Base-by-base conservation (phyloP, 2,113 vertebrate species). In the Dolichallabes microphthalmus region DNA sequence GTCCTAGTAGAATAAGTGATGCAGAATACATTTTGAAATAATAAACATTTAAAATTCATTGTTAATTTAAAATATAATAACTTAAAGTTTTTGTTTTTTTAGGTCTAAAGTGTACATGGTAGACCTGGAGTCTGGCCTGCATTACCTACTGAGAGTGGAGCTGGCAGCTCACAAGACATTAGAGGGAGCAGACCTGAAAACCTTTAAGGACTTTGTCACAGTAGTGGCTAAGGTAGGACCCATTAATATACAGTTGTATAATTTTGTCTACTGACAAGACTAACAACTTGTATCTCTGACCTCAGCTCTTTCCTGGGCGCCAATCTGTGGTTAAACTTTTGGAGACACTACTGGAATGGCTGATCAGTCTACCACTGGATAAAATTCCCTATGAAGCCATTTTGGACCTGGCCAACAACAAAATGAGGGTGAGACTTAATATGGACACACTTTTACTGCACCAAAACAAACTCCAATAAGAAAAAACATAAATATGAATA, bases 341-440 rank as follows among this genome's bases (percentile, higher is more conserved):
- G 93, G 97, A 98, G 93, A 97, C 93, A 0, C 93, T 99, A 86
- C 96, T 96, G 86, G 97, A 98, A 92, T 99, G 98, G 98, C 93
- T 99, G 89, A 92, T 95, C 89, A 97, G 94, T 92, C 94, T 98
- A 35, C 98, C 98, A 4, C 92, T 98, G 90, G 96, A 96, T 88
- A 95, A 92, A 90, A 96, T 99, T 91, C 97, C 97, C 22, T 98
- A 98, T 83, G 92, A 96, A 78, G 97, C 97, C 0, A 92, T 99
- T 83, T 93, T 98, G 19, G 98, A 99, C 92, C 95, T 99, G 86
- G 96, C 98, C 87, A 96, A 98, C 94, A 99, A 99, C 94, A 98
- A 96, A 92, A 97, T 99, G 97, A 95, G 93, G 95, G 98, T 98
- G 90, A 95, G 94, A 87, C 39, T 50, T 20, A 30, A 86, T 30